These are phyloP conservation scores for Dicaeum eximium DNA, from an alignment of 2,113 vertebrate species.

Conservation along the genomic window DNA sequence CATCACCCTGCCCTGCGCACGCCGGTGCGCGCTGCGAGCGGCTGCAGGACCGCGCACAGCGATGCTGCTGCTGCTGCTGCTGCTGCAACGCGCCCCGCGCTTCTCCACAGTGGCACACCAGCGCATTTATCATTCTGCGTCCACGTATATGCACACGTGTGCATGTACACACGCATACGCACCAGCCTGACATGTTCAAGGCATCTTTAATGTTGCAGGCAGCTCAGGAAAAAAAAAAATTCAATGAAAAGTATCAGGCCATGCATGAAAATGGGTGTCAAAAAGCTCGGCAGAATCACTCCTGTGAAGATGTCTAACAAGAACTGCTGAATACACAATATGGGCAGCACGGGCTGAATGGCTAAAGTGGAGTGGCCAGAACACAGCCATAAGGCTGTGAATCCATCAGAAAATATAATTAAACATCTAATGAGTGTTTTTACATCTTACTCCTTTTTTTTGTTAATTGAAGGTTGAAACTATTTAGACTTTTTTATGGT, in stretches of 20 bases:
- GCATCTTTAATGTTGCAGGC: constrained; percentile 72
- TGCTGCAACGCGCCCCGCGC: not conserved
- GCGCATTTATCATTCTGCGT: accelerated
- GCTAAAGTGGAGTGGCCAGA: constrained; percentile 54
- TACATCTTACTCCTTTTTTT: not conserved
- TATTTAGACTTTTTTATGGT: not conserved
- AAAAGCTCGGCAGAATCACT: constrained; percentile 59
- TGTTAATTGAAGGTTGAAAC: not conserved
- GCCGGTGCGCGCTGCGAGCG: not conserved
- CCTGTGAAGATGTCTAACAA: constrained; percentile 75
- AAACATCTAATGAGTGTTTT: constrained; percentile 49
- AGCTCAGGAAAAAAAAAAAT: not conserved
- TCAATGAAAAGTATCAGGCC: constrained; percentile 63
- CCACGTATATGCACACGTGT: accelerated
- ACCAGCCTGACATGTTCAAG: constrained; percentile 59
- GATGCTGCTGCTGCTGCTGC: not conserved
- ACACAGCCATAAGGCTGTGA: constrained; percentile 51
- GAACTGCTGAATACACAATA: constrained; percentile 71
- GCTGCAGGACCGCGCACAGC: not conserved
- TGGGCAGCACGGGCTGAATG: constrained; percentile 49
- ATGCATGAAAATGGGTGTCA: constrained; percentile 77
- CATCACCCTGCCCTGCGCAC: not conserved
- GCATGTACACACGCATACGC: too few species aligned
- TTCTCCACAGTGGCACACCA: not conserved
- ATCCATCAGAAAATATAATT: constrained; percentile 64